Percentiles rank a stretch among this genome's conserved stretches.
Conservation (phyloP, 2,888 invertebrate genomes). For the Uloborus plumipes region DNA sequence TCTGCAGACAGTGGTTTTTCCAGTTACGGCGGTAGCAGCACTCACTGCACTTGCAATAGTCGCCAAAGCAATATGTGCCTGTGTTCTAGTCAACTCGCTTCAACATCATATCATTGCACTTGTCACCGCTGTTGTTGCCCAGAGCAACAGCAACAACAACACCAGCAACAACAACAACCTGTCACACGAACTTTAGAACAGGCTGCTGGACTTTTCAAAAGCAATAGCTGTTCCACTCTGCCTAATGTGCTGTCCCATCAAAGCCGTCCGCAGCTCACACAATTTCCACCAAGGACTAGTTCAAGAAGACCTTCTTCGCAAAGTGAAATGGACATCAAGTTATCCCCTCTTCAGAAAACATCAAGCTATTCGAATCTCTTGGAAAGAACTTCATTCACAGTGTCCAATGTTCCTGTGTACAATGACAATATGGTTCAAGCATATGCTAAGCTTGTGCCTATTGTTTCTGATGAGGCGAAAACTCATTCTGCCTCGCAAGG, state of each 20-base stretch:
- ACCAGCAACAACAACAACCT: not conserved
- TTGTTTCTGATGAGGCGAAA: constrained; percentile 45
- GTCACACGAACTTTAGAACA: not conserved
- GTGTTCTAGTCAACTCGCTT: constrained; percentile 32
- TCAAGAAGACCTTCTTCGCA: constrained; percentile 9
- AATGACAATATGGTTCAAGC: constrained; percentile 56
- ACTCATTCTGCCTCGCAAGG: constrained; percentile 23
- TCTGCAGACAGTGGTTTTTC: constrained; percentile 44
- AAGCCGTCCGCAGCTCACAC: constrained; percentile 49
- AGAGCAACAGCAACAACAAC: not conserved
- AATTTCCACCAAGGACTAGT: constrained; percentile 37
- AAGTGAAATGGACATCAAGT: not conserved
- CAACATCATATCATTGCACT: constrained; percentile 3
- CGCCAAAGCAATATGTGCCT: constrained; percentile 13
- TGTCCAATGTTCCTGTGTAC: constrained; percentile 50
- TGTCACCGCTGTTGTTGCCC: constrained; percentile 12
- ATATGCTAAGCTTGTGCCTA: constrained; percentile 52
- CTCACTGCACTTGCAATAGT: constrained; percentile 35
- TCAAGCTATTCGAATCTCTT: constrained; percentile 53
- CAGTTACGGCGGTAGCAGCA: constrained; percentile 24
- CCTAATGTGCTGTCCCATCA: constrained; percentile 44
- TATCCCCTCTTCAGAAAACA: constrained; percentile 40
- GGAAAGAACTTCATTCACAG: constrained; percentile 24
- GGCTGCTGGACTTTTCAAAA: constrained; percentile 43
- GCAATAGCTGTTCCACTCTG: constrained; percentile 58